Evolutionary conservation across 2,113 vertebrate species (phyloP), one percentile per base, ranked within the genome.

Genomic region (Ptychochromis oligacanthus): DNA sequence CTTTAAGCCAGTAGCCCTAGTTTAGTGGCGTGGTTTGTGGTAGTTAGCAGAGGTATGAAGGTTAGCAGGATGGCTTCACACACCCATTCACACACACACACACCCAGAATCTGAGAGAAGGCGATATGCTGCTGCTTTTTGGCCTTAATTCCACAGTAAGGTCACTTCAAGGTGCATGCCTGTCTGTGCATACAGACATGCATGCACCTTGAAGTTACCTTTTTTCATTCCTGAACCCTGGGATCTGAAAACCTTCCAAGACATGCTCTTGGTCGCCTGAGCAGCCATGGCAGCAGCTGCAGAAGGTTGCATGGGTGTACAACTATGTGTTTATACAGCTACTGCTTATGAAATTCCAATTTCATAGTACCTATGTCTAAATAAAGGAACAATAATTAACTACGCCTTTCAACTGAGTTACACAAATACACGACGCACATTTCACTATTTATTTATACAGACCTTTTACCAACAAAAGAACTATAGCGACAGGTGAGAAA

Each of bases 211-310:
- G n/a, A 12, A 43, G 1, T 57, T 40, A 10, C 9, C 10, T 17
- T 17, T 36, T 54, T 65, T 9, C 8, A 54, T 28, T 34, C 36
- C 22, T 34, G 26, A 84, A 77, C 76, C 22, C 52, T 72, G 75
- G 84, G 49, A 59, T 40, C 79, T 70, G n/a, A 67, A 57, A 15
- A n/a, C 46, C 56, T 77, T 82, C 77, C 80, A 62, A 90, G 88
- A 83, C 86, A 86, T 67, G 89, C 82, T 89, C 86, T 89, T 64
- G 75, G 93, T 95, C 95, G 83, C 92, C 88, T 92, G 92, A 92
- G 91, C 75, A 89, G 95, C 87, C 40, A 64, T 62, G 79, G 38
- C 79, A 82, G 88, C 60, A 22, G n/a, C 6, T 79, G 43, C 17
- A 49, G 46, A 5, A 49, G 14, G 46, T 28, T 49, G 46, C 22